Evolutionary conservation across 1,140 invertebrate species (phyloP).

Genomic region (Psilanteris sp.): DNA sequence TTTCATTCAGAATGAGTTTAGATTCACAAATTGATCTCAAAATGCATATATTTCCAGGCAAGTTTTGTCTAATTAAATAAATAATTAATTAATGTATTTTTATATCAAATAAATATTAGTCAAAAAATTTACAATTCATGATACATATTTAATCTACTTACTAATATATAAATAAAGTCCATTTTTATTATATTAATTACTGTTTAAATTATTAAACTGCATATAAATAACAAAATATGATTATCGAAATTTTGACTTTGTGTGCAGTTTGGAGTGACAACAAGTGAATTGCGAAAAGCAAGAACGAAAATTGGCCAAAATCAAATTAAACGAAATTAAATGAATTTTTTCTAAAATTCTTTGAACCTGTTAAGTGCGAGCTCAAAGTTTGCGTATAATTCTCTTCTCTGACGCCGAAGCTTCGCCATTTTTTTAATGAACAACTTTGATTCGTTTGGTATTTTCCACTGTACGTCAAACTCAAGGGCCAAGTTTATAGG

Average conservation of each 20-base stretch:
- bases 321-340: conserved; percentile 15
- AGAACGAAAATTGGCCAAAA: neutral
- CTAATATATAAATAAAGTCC: too few relatives aligned
- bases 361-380: conserved; percentile 73
- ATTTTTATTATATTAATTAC: too few relatives aligned
- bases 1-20: conserved; percentile 80
- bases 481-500: conserved; percentile 74
- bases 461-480: conserved; percentile 76
- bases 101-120: conserved; percentile 37
- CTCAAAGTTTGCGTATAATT: conserved; percentile 75
- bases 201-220: too few relatives aligned
- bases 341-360: conserved; percentile 21
- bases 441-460: conserved; percentile 62
- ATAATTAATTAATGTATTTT: conserved; percentile 44
- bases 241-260: too few relatives aligned
- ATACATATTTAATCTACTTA: too few relatives aligned
- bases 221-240: too few relatives aligned
- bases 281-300: too few relatives aligned
- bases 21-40: conserved; percentile 85
- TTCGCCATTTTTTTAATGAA: conserved; percentile 24
- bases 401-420: conserved; percentile 71
- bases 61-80: conserved; percentile 79
- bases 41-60: conserved; percentile 84
- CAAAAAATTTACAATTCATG: too few relatives aligned
- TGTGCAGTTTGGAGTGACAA: too few relatives aligned